Evolutionary conservation across 2,888 invertebrate species (phyloP).

Genomic region (Lasioglossum figueresi): DNA sequence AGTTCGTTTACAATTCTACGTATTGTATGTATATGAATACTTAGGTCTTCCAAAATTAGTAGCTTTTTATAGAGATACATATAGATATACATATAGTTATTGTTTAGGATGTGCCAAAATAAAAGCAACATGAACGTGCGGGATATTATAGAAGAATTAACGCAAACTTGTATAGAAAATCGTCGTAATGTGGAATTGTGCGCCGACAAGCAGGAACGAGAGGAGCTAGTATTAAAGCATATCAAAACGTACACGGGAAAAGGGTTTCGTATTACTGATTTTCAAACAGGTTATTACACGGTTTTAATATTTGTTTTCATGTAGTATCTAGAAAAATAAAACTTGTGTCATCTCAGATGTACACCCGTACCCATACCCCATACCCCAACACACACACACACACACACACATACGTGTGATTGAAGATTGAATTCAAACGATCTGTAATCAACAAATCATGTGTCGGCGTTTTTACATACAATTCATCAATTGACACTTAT

Average conservation of each 20-base stretch:
- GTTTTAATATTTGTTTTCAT: conserved; percentile 16
- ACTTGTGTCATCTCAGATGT: background rate
- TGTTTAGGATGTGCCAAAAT: background rate
- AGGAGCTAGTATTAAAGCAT: conserved; percentile 85
- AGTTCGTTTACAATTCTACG: background rate
- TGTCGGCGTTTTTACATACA: background rate
- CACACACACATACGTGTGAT: background rate
- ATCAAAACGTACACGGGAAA: conserved; percentile 84
- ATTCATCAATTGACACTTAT: background rate
- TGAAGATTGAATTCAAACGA: background rate
- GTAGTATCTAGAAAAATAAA: background rate
- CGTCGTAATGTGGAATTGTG: conserved; percentile 83
- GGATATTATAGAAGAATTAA: conserved; percentile 77
- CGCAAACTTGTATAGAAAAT: conserved; percentile 86
- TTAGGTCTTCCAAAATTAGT: background rate
- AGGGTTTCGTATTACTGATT: conserved; percentile 74
- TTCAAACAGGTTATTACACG: conserved; percentile 79
- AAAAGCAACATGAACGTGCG: conserved; percentile 76
- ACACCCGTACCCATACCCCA: background rate
- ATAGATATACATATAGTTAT: background rate
- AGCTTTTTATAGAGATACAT: background rate
- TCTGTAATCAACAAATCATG: background rate
- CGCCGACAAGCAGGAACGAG: conserved; percentile 82
- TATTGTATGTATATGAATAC: background rate
- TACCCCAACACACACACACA: too few species aligned